Evolutionary conservation across 2,797 vertebrate genomes (phyloP).

Genomic region (Sebastes hopkinsi): DNA sequence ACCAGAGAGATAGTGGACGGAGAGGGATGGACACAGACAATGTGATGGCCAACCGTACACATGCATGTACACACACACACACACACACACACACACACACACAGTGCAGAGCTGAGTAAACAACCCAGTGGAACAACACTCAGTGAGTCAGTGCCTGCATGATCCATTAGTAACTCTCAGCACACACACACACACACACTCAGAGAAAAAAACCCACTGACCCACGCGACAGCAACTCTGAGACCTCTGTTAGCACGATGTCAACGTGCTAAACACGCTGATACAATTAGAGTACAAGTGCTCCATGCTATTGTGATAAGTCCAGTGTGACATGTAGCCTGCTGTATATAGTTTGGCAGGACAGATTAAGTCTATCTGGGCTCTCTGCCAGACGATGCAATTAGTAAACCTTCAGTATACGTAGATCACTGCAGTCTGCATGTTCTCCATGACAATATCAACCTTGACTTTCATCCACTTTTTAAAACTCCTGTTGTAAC

Average conservation of each 20-base stretch:
- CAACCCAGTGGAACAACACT: conserved; percentile 80
- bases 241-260: conserved; percentile 31
- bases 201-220: conserved; percentile 40
- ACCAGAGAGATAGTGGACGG: conserved; percentile 46
- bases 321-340: background rate
- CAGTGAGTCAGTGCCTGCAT: conserved; percentile 71
- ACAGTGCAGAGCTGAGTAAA: conserved; percentile 72
- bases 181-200: conserved; percentile 38
- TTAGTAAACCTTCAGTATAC: conserved; percentile 6
- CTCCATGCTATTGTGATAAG: background rate
- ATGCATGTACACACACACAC: conserved; percentile 13
- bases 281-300: conserved; percentile 18
- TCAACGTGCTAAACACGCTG: conserved; percentile 40
- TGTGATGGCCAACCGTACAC: conserved; percentile 41
- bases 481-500: conserved; percentile 5
- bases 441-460: background rate
- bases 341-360: background rate
- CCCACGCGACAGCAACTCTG: conserved; percentile 41
- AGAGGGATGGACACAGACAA: conserved; percentile 60
- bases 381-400: conserved; percentile 2
- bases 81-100: background rate
- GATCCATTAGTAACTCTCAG: conserved; percentile 78
- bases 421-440: background rate
- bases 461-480: background rate
- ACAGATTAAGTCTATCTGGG: conserved; percentile 1